Percentiles rank a stretch among this genome's conserved stretches.
Conservation (phyloP, 2,797 vertebrate species). For the Remorina albescens region DNA sequence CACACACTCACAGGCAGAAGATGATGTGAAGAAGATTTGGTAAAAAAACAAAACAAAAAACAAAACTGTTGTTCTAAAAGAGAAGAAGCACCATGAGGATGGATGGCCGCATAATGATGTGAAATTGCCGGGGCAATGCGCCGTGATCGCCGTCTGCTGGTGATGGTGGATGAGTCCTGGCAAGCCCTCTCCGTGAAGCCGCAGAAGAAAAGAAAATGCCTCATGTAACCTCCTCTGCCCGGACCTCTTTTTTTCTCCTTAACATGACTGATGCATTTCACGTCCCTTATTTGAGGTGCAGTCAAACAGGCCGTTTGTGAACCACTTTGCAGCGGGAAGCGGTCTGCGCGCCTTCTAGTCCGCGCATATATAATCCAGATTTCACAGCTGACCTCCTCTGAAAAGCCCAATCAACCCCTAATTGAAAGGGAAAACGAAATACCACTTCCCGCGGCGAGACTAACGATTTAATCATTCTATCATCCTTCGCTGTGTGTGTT, state of each 20-base stretch:
- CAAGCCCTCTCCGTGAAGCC: not conserved
- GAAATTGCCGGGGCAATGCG: constrained; percentile 64
- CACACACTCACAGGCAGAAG: constrained; percentile 28
- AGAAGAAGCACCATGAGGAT: constrained; percentile 50
- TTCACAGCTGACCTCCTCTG: constrained; percentile 99
- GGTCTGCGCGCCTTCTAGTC: constrained; percentile 45
- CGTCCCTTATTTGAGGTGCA: constrained; percentile 17
- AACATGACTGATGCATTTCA: not conserved
- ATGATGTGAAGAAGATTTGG: constrained; percentile 39
- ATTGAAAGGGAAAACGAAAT: constrained; percentile 98
- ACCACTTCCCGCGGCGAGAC: constrained; percentile 95
- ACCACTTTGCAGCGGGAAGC: constrained; percentile 13
- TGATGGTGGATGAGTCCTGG: constrained; percentile 39
- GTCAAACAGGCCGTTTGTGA: constrained; percentile 20
- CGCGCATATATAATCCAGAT: constrained; percentile 97
- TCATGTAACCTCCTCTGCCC: constrained; percentile 12
- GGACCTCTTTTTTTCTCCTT: not conserved
- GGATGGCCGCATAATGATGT: constrained; percentile 49
- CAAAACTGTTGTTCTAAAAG: constrained; percentile 35
- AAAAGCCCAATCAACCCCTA: constrained; percentile 99
- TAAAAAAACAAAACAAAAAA: too few species aligned
- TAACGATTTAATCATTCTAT: constrained; percentile 99
- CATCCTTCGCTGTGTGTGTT: constrained; percentile 87
- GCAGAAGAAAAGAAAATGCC: constrained; percentile 3
- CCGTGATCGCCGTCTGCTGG: constrained; percentile 94